Evolutionary conservation across 2,888 invertebrate species (phyloP), one percentile per base, ranked within the genome.

Genomic region (Steinernema carpocapsae): DNA sequence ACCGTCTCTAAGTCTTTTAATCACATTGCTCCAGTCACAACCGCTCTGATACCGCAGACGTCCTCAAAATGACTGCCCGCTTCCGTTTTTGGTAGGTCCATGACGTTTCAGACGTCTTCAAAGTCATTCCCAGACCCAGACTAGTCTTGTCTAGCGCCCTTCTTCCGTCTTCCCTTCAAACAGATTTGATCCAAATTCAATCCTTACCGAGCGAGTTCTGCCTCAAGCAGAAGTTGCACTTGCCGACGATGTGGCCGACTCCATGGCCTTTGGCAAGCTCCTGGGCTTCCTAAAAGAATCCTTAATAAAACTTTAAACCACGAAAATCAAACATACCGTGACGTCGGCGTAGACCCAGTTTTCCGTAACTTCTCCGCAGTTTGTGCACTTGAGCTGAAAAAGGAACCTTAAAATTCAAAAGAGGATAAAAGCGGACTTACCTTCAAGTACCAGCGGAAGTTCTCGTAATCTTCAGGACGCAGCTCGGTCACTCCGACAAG

Each of bases 211-310:
- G 91, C 75, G 92, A 92, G 85, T 94, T 95, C 87, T 94, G 94
- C 72, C 95, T 90, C 0, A 91, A 90, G 88, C 97, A 97, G 79
- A 95, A 90, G 89, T 95, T 95, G 88, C 97, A 97, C 88, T 95
- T 96, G 78, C 93, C 92, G 17, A 92, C 91, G 81, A 94, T 91
- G 88, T 94, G 93, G 17, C 93, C 93, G 79, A 92, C 91, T 0
- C 93, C 92, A 86, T 92, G 92, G 32, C 94, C 93, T 29, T 93
- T 92, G 86, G 92, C 92, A 70, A 92, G 91, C 0, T 92, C 92
- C 7, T 91, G 90, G 78, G 91, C 92, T 76, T 94, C 93, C 89
- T 90, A 78, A 45, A 86, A 81, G 43, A 29, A 17, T 12, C n/a
- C 37, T 37, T 37, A 22, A 26, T 24, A 19, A 29, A 48, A 70